Evolutionary conservation across 2,888 invertebrate genomes (phyloP), one percentile per base, ranked within the genome.

Genomic region (Tiliacea aurago): DNA sequence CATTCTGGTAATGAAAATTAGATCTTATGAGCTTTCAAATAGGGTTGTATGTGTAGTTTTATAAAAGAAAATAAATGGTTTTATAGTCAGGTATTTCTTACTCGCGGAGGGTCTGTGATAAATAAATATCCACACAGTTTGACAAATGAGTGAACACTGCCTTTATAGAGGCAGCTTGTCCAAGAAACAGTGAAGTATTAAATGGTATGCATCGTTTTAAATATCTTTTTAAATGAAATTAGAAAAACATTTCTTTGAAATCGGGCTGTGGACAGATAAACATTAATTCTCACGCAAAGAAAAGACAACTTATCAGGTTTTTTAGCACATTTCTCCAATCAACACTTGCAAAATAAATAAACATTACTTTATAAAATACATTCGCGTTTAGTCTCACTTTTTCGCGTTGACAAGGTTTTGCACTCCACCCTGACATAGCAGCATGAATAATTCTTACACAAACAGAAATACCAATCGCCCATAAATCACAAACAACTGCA

Each of bases 141-240:
- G 95, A 96, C 96, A 96, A 96, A 96, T 96, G 95, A 95, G 93
- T 88, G 91, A 93, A 94, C 95, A 94, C 92, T 91, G 88, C 90
- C 88, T 94, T 94, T 94, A 94, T 93, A 90, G 92, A 87, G 89
- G 93, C 94, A 94, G 95, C 87, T 73, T 87, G 86, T 91, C 83
- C 78, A 72, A 86, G 70, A 70, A 59, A 86, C 83, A 84, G 80
- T 84, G 80, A 78, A 77, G 85, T 88, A 88, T 87, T 88, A 83
- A 77, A 80, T 78, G 78, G 70, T 76, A 78, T 75, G 84, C 76
- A 85, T 83, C 73, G 81, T 80, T 88, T 89, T 84, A 85, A 86
- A 79, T 83, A 83, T 78, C 59, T 81, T 81, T 81, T 78, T 70
- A 76, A 79, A 68, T 71, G 70, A 72, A 84, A 86, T 84, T 84